Base-by-base conservation (phyloP, 2,797 vertebrate genomes). In the Anguilla marmorata region DNA sequence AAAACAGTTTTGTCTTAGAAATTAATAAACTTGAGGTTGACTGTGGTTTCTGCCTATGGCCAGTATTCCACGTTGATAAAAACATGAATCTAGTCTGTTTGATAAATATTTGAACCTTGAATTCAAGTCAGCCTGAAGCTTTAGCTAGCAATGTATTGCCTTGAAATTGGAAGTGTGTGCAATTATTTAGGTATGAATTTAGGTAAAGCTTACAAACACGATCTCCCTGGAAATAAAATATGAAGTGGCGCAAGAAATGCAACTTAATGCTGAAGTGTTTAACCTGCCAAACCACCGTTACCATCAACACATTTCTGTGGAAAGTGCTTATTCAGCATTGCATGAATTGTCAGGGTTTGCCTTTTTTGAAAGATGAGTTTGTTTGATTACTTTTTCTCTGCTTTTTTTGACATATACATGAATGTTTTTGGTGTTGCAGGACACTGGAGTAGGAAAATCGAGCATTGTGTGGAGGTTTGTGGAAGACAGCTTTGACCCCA, bases 401-500 rank as follows among this genome's bases (percentile, higher is more conserved):
- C 90, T 84, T 19, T 89, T 27, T 52, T 52, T 52, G 50, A 52
- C 11, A 12, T 52, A 52, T 8, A 12, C 50, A 8, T 52, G 11
- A 52, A 52, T 63, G 58, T 76, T 56, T n/a, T 82, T n/a, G 37
- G 92, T 52, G 92, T 89, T 91, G 52, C 90, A 96, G 96, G 96
- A 97, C 74, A 97, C 97, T 66, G 97, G 95, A 24, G 97, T 97
- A 90, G 96, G 96, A 89, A 97, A 97, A 93, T 98, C 97, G 1
- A 97, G 98, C 93, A 97, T 98, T 0, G 97, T 97, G 66, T 97
- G 97, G 96, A 96, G 98, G 91, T 99, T 99, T 94, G 98, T 99
- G 52, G 98, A 99, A 93, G 98, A 99, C 90, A 99, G 97, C 91
- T 99, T 99, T 93, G 98, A 99, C 94, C 98, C 98, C 84, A 99